Percentiles rank a stretch among this genome's conserved stretches.
These are phyloP conservation scores for Scortum barcoo DNA, from an alignment of 2,113 vertebrate species.

Conservation along the genomic window DNA sequence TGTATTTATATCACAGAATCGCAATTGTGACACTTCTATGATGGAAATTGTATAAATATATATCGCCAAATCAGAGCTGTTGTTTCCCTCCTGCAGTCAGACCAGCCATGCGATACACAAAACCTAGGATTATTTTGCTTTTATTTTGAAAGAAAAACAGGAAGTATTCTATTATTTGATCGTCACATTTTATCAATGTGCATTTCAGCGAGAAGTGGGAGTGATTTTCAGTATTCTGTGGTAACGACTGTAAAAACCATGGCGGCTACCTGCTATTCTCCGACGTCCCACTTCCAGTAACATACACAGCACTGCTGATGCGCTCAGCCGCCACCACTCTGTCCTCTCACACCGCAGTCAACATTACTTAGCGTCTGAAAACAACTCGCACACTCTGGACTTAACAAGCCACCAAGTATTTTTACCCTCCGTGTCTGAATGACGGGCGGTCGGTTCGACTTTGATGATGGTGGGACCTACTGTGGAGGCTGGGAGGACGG, in stretches of 20 bases:
- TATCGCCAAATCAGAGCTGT: too few relatives aligned
- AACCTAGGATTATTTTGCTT: background rate
- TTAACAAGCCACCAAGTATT: conserved; percentile 21
- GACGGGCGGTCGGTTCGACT: conserved; percentile 98
- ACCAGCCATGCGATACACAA: background rate
- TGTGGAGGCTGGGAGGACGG: conserved; percentile 97
- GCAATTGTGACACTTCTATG: too few relatives aligned
- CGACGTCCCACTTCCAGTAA: conserved; percentile 35
- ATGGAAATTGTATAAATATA: too few relatives aligned
- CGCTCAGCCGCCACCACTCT: conserved; percentile 30
- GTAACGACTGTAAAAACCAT: conserved; percentile 58
- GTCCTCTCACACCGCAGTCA: conserved; percentile 1
- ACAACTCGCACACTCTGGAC: conserved; percentile 19
- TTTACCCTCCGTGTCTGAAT: conserved; percentile 85
- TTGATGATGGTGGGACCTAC: conserved; percentile 98
- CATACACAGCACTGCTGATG: conserved; percentile 59
- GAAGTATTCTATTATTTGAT: background rate
- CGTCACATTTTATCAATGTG: rapidly evolving
- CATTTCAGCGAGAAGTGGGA: conserved; percentile 7
- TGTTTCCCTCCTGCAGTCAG: too few relatives aligned
- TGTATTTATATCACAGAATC: too few relatives aligned
- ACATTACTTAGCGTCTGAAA: background rate
- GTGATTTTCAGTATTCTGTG: conserved; percentile 33
- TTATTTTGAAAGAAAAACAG: conserved; percentile 43
- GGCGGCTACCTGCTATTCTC: conserved; percentile 66